Conservation (phyloP, 2,888 invertebrate genomes). For the Zygothrica quintamaculata region DNA sequence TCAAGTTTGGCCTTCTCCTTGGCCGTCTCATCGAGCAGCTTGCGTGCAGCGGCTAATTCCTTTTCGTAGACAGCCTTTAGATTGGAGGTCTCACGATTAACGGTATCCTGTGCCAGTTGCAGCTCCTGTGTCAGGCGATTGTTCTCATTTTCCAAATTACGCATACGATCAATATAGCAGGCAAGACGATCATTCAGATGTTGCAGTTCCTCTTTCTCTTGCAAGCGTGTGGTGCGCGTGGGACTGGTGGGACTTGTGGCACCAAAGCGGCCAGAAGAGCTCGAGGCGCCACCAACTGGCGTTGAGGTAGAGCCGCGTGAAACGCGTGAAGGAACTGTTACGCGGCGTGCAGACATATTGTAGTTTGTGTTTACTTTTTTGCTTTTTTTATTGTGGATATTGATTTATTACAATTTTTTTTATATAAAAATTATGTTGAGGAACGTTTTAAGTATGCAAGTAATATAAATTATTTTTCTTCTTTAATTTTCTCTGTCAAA, state of each 20-base stretch:
- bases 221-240: slow-evolving; percentile 93
- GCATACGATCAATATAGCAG: slow-evolving; percentile 96
- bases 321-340: slow-evolving; percentile 78
- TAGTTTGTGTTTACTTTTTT: slow-evolving; percentile 13
- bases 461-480: slow-evolving; percentile 3
- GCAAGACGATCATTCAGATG: slow-evolving; percentile 98
- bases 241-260: slow-evolving; percentile 91
- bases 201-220: slow-evolving; percentile 97
- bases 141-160: slow-evolving; percentile 96
- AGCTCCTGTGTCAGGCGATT: slow-evolving; percentile 92
- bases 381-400: slow-evolving; percentile 11
- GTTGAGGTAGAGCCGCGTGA: slow-evolving; percentile 82
- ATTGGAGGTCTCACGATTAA: slow-evolving; percentile 94
- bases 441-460: slow-evolving; percentile 51
- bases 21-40: slow-evolving; percentile 95
- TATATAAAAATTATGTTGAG: slow-evolving; percentile 28
- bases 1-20: slow-evolving; percentile 97
- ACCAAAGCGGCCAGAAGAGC: slow-evolving; percentile 55
- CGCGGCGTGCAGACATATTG: slow-evolving; percentile 81
- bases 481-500: slow-evolving; percentile 18
- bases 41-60: slow-evolving; percentile 95
- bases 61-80: slow-evolving; percentile 96
- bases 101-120: slow-evolving; percentile 92
- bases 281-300: slow-evolving; percentile 71
- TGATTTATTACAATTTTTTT: slow-evolving; percentile 12